phyloP scores from a whole-genome alignment of 2,797 vertebrate genomes.

The Hemibagrus guttatus region DNA sequence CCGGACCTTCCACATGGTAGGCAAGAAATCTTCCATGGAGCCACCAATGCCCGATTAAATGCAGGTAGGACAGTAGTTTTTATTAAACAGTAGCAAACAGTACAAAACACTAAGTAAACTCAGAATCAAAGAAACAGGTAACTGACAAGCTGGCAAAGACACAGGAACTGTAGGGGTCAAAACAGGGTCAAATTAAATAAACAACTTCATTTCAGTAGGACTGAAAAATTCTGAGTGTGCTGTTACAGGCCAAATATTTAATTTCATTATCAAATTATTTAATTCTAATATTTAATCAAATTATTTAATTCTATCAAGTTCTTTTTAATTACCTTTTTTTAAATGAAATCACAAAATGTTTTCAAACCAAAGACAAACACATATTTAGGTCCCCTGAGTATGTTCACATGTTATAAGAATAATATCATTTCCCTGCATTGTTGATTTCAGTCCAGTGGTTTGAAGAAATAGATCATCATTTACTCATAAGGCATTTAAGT shows the following conservation, averaged over 20 bases:
- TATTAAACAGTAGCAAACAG: too few species aligned
- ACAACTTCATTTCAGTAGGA: too few species aligned
- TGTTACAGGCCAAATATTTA: not conserved
- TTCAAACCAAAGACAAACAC: not conserved
- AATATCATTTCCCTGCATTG: conserved; percentile 1
- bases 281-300: not conserved
- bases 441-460: conserved; percentile 22
- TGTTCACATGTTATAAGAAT: not conserved
- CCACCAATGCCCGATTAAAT: too few species aligned
- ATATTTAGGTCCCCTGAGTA: not conserved
- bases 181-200: too few species aligned
- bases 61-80: too few species aligned
- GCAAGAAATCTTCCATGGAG: too few species aligned
- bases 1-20: too few species aligned
- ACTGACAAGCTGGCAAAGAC: too few species aligned
- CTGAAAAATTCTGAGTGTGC: not conserved
- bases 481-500: conserved; percentile 1
- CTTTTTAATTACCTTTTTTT: not conserved
- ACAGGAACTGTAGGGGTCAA: too few species aligned
- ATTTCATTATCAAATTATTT: not conserved
- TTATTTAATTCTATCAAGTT: not conserved
- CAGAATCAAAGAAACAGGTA: too few species aligned
- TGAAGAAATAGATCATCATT: conserved; percentile 18
- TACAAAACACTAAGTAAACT: too few species aligned
- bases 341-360: not conserved